Percentiles rank a stretch among this genome's conserved stretches.
phyloP scores from a whole-genome alignment of 2,797 vertebrate species.

The Hemitrygon akajei region DNA sequence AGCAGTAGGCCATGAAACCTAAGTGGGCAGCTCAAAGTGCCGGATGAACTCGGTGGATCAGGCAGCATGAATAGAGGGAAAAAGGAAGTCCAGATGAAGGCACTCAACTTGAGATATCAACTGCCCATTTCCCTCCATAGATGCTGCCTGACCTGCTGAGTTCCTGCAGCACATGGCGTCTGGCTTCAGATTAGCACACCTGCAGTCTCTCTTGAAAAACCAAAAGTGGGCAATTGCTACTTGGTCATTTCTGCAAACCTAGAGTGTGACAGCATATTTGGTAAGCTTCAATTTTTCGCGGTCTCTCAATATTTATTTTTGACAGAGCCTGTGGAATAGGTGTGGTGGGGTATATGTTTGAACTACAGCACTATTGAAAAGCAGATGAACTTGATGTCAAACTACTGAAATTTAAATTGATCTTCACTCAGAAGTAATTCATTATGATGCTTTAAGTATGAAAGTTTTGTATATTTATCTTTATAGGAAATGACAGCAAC shows the following conservation, averaged over 20 bases:
- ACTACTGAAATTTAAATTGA: slow-evolving; percentile 1
- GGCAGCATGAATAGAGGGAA: too few species aligned
- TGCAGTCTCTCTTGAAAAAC: too few species aligned
- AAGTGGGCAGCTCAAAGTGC: background rate
- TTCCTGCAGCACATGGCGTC: too few species aligned
- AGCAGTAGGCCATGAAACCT: background rate
- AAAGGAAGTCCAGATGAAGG: too few species aligned
- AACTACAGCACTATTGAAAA: too few species aligned
- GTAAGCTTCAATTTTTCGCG: background rate
- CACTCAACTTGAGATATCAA: too few species aligned
- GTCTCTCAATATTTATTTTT: background rate
- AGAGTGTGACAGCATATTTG: background rate
- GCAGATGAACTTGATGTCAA: background rate
- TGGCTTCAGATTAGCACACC: too few species aligned
- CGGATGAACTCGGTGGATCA: too few species aligned
- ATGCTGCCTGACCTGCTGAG: too few species aligned
- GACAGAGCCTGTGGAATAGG: background rate
- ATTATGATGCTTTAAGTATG: background rate
- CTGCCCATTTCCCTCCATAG: too few species aligned
- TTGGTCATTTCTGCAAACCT: background rate
- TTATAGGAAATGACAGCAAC: background rate
- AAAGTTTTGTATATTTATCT: background rate
- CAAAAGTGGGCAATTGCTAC: background rate
- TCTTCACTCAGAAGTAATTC: background rate
- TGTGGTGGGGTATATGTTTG: too few species aligned